Evolutionary conservation across 2,797 vertebrate species (phyloP).

Genomic region (Acipenser oxyrinchus): DNA sequence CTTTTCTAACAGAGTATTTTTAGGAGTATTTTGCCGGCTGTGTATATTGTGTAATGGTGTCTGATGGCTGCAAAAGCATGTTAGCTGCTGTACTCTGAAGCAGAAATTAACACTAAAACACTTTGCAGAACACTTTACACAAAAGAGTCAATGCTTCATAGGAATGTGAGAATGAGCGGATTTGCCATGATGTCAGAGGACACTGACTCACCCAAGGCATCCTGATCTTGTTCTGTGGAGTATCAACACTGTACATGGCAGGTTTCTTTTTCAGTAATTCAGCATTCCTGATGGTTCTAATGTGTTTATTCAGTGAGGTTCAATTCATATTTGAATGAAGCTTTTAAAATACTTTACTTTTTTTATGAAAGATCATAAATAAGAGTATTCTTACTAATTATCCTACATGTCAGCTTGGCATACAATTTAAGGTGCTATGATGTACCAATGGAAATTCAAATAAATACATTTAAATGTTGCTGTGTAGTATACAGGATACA

Average conservation of each 20-base stretch:
- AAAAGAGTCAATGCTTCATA: conserved; percentile 1
- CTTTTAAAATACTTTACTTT: no score
- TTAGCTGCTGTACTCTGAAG: conserved; percentile 5
- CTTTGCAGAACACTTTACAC: conserved; percentile 10
- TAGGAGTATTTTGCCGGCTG: not conserved
- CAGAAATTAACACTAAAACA: conserved; percentile 2
- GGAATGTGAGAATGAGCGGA: not conserved
- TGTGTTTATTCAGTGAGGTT: no score
- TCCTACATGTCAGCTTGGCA: no score
- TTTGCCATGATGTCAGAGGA: conserved; percentile 1
- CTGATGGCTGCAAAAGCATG: conserved; percentile 1
- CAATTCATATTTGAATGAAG: no score
- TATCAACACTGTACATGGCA: no score
- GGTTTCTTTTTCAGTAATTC: not conserved
- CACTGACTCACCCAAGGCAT: not conserved
- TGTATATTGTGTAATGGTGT: conserved; percentile 1
- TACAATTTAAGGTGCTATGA: no score
- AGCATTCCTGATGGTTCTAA: conserved; percentile 1
- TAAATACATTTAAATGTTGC: no score
- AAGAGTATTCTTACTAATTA: no score
- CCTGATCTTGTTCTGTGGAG: no score
- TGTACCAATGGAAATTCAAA: no score
- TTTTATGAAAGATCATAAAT: no score
- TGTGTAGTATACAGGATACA: no score
- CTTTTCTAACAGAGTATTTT: not conserved